Percentiles rank a stretch among this genome's conserved stretches.
These are phyloP conservation scores for Macquaria australasica DNA, from an alignment of 2,113 vertebrate species.

Conservation along the genomic window DNA sequence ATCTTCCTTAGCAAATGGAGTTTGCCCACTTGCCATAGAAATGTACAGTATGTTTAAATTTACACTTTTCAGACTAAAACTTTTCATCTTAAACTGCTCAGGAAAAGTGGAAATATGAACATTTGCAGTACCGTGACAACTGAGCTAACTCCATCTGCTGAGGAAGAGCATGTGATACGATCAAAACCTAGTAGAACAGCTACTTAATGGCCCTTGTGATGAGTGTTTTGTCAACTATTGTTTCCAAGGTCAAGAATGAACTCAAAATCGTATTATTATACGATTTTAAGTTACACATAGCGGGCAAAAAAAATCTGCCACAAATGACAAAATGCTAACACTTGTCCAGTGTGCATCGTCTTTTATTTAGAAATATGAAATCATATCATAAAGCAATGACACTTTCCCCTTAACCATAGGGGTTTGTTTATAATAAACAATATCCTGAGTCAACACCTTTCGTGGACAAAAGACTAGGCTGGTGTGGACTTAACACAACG, in stretches of 20 bases:
- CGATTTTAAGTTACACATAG: background rate
- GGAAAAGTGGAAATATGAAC: background rate
- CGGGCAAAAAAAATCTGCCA: background rate
- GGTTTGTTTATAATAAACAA: slow-evolving; percentile 39
- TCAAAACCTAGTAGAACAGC: background rate
- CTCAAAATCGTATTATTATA: background rate
- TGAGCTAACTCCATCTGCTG: background rate
- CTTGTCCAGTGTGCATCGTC: background rate
- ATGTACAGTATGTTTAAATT: background rate
- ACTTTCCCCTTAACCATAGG: background rate
- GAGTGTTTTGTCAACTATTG: background rate
- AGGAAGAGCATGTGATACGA: background rate
- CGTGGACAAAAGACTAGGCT: background rate
- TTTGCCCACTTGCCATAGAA: background rate
- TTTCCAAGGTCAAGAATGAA: slow-evolving; percentile 11
- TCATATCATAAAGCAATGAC: background rate
- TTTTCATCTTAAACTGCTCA: background rate
- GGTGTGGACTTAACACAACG: slow-evolving; percentile 1
- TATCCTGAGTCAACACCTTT: background rate
- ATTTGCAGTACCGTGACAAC: background rate
- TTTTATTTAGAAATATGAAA: slow-evolving; percentile 5
- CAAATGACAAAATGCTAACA: background rate
- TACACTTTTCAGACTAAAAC: background rate
- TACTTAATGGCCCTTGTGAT: background rate
- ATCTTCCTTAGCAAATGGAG: background rate